Evolutionary conservation across 2,113 vertebrate genomes (phyloP).

Genomic region (Lutjanus erythropterus): DNA sequence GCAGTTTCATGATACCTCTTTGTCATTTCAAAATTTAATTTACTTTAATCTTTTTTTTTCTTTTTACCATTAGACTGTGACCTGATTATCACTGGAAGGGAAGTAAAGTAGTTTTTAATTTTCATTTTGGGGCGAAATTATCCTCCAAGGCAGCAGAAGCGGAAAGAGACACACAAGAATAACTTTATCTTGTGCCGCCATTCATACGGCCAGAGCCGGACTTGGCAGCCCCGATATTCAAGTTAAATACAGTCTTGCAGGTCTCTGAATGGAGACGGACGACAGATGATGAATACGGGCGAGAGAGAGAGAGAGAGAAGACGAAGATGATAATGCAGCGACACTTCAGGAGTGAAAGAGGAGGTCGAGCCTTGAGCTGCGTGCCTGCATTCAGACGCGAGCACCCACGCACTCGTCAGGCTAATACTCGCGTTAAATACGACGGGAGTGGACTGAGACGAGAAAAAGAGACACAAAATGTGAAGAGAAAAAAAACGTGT

Average conservation of each 20-base stretch:
- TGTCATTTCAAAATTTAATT: constrained; percentile 5
- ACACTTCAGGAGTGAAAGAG: constrained; percentile 7
- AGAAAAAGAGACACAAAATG: neutral
- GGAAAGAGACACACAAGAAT: neutral
- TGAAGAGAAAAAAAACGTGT: neutral
- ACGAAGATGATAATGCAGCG: neutral
- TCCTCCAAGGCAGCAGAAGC: neutral
- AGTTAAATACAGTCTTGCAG: constrained; percentile 18
- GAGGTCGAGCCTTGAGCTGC: constrained; percentile 21
- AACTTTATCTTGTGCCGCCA: neutral
- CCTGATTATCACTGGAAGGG: neutral
- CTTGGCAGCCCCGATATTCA: constrained; percentile 13
- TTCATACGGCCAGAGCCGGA: constrained; percentile 1
- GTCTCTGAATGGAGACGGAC: constrained; percentile 15
- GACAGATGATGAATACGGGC: constrained; percentile 27
- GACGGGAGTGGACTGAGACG: neutral
- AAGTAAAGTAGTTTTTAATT: neutral
- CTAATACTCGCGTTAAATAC: constrained; percentile 5
- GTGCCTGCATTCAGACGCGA: constrained; percentile 27
- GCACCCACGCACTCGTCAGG: neutral
- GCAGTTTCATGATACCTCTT: neutral
- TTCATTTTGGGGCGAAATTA: neutral
- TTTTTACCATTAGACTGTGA: neutral
- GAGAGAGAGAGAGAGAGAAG: neutral
- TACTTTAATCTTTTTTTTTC: neutral